Evolutionary conservation across 2,888 invertebrate species (phyloP).

Genomic region (Dione juno): DNA sequence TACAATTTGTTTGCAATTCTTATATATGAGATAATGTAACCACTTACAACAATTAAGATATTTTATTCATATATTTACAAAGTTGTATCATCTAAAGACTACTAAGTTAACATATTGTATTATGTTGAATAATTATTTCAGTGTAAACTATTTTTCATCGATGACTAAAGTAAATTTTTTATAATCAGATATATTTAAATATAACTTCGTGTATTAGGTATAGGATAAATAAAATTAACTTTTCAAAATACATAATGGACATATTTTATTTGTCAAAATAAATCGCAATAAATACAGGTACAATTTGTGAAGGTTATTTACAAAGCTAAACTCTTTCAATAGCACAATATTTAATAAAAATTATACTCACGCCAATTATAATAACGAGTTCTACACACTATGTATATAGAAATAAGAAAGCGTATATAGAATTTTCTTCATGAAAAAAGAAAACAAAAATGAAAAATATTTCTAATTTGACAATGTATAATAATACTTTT

Average conservation of each 20-base stretch:
- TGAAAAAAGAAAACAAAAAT: neutral
- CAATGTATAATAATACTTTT: slow-evolving; percentile 14
- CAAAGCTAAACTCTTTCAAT: slow-evolving; percentile 63
- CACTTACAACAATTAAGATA: slow-evolving; percentile 1
- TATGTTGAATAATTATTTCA: too few species aligned
- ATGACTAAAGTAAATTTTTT: too few species aligned
- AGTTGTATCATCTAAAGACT: neutral
- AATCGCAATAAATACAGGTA: slow-evolving; percentile 73
- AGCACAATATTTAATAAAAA: slow-evolving; percentile 42
- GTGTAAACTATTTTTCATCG: too few species aligned
- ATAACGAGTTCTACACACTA: slow-evolving; percentile 15
- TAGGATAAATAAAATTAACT: slow-evolving; percentile 47
- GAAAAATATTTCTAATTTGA: neutral
- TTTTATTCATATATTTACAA: slow-evolving; percentile 9
- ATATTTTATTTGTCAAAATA: slow-evolving; percentile 65
- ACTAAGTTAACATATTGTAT: too few species aligned
- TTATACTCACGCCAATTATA: slow-evolving; percentile 54
- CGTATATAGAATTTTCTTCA: neutral
- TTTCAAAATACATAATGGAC: slow-evolving; percentile 72
- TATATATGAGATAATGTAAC: slow-evolving; percentile 5
- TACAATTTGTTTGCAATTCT: slow-evolving; percentile 10
- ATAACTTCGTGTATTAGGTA: neutral
- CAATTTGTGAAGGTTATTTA: slow-evolving; percentile 70
- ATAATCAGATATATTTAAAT: slow-evolving; percentile 15
- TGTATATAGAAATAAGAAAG: too few species aligned